Conservation (phyloP, 2,797 vertebrate genomes). For the Acanthornis magna region DNA sequence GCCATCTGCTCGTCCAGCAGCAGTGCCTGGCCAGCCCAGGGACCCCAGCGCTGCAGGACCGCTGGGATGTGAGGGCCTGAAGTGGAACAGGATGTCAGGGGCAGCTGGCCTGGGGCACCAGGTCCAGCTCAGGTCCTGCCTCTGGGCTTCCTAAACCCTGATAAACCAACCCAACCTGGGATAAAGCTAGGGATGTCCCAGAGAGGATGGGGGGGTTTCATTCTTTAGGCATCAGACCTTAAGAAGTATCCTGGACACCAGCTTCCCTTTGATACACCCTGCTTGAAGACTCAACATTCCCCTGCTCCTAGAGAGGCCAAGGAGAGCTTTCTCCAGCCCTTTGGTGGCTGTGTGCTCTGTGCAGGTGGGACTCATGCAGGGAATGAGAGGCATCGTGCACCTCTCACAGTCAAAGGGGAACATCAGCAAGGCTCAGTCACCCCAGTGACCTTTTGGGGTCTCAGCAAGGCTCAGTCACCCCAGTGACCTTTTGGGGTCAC, state of each 20-base stretch:
- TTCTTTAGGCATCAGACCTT: neutral
- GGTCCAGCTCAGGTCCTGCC: neutral
- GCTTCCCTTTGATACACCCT: neutral
- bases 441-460: neutral
- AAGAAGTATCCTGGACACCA: neutral
- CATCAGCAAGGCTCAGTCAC: neutral
- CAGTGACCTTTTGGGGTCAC: neutral
- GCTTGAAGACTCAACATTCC: neutral
- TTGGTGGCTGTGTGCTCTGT: neutral
- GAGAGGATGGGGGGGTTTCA: neutral
- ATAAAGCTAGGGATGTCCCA: neutral
- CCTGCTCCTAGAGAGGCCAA: neutral
- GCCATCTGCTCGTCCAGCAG: neutral
- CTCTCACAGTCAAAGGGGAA: fast-evolving
- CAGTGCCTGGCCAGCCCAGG: neutral
- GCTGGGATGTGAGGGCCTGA: neutral
- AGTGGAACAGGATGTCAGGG: neutral
- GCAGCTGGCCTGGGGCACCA: neutral
- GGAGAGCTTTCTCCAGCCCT: neutral
- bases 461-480: neutral
- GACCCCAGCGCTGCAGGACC: neutral
- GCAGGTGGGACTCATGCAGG: neutral
- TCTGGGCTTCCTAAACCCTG: neutral
- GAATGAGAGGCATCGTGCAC: neutral
- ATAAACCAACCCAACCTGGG: neutral